These are phyloP conservation scores for Brachypalpus laphriformis DNA, from an alignment of 2,888 invertebrate genomes.

Conservation along the genomic window DNA sequence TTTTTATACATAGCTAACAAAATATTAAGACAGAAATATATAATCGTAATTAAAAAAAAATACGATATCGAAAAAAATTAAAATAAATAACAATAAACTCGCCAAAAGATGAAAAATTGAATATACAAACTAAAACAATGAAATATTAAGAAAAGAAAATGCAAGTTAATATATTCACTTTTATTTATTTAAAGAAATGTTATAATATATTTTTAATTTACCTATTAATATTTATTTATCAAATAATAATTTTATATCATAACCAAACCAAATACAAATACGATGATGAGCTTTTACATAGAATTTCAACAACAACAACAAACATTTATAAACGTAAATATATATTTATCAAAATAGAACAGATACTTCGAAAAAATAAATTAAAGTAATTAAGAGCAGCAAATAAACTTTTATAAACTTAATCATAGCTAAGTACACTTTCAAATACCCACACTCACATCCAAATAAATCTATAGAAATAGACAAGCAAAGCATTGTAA, in stretches of 20 bases:
- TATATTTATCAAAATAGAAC: slow-evolving; percentile 31
- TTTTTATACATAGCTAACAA: slow-evolving; percentile 51
- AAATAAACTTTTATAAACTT: slow-evolving; percentile 35
- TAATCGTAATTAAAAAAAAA: slow-evolving; percentile 3
- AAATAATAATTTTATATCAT: not conserved
- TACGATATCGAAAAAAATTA: slow-evolving; percentile 24
- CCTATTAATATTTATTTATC: slow-evolving; percentile 20
- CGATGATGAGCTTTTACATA: slow-evolving; percentile 66
- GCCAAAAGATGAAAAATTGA: slow-evolving; percentile 42
- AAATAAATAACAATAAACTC: slow-evolving; percentile 37
- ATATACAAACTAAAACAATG: slow-evolving; percentile 46
- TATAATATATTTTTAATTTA: slow-evolving; percentile 26
- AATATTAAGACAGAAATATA: slow-evolving; percentile 47
- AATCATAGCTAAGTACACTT: slow-evolving; percentile 18
- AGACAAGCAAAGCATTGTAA: slow-evolving; percentile 44
- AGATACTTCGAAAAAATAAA: slow-evolving; percentile 1
- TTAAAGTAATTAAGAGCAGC: not conserved
- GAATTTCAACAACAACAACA: slow-evolving; percentile 31
- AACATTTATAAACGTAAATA: not conserved
- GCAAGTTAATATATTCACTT: not conserved
- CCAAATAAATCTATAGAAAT: slow-evolving; percentile 25
- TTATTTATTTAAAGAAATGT: slow-evolving; percentile 21
- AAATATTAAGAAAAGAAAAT: not conserved
- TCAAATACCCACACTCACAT: slow-evolving; percentile 46
- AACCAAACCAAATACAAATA: slow-evolving; percentile 49